Evolutionary conservation across 2,888 invertebrate species (phyloP).

Genomic region (Sinhomidia bicolor): DNA sequence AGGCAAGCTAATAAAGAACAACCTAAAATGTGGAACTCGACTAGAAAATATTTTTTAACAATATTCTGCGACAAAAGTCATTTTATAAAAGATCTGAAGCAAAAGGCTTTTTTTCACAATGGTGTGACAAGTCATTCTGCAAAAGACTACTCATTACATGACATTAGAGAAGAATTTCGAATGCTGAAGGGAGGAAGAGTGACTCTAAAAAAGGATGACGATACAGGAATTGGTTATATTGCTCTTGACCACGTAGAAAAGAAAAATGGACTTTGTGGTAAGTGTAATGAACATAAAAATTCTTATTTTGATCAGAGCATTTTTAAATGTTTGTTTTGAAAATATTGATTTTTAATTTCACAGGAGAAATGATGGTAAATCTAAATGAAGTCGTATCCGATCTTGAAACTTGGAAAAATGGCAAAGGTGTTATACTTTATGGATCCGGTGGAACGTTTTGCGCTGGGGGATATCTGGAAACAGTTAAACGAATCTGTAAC

Average conservation of each 20-base stretch:
- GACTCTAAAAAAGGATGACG: slow-evolving; percentile 81
- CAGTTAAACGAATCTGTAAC: slow-evolving; percentile 81
- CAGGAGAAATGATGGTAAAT: slow-evolving; percentile 84
- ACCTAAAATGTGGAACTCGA: too few relatives aligned
- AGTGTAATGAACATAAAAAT: neutral
- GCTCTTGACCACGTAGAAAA: slow-evolving; percentile 82
- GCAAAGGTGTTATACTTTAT: slow-evolving; percentile 83
- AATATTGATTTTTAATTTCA: too few relatives aligned
- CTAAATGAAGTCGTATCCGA: slow-evolving; percentile 82
- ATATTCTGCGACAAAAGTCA: neutral
- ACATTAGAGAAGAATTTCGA: slow-evolving; percentile 76
- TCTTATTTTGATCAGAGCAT: too few relatives aligned
- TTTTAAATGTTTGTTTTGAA: too few relatives aligned
- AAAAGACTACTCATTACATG: slow-evolving; percentile 46
- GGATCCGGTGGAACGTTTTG: slow-evolving; percentile 83
- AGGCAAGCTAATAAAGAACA: too few relatives aligned
- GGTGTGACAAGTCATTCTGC: too few relatives aligned
- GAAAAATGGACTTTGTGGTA: slow-evolving; percentile 83
- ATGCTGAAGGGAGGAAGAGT: slow-evolving; percentile 81
- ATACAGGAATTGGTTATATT: slow-evolving; percentile 82
- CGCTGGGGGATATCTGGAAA: slow-evolving; percentile 83
- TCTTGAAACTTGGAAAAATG: slow-evolving; percentile 82
- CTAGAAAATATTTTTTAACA: neutral
- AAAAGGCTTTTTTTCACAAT: neutral
- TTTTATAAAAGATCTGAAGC: neutral